Conservation (phyloP, 2,113 vertebrate species). For the Pycnonotus jocosus region DNA sequence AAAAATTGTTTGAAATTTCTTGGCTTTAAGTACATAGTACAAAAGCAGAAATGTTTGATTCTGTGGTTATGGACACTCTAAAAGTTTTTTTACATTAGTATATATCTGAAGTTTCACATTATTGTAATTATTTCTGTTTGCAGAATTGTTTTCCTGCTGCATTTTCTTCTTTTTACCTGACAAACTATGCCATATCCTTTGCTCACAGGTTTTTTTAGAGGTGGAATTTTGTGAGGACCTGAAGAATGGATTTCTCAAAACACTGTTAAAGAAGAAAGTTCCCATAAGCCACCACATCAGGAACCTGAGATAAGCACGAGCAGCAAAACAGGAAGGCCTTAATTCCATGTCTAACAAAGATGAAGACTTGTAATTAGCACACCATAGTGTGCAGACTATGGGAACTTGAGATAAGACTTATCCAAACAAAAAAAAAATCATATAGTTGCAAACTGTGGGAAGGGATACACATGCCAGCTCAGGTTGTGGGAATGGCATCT, state of each 20-base stretch:
- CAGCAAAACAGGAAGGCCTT: not conserved
- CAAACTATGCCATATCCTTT: not conserved
- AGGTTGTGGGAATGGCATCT: rapidly evolving
- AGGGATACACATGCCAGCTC: not conserved
- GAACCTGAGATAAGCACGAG: not conserved
- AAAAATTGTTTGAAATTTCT: not conserved
- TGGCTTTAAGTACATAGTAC: not conserved
- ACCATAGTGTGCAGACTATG: not conserved
- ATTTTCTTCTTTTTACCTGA: not conserved
- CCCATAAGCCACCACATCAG: not conserved
- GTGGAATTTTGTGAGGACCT: not conserved
- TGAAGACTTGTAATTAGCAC: not conserved
- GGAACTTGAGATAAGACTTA: not conserved
- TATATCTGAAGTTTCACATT: not conserved
- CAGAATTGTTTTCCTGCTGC: not conserved
- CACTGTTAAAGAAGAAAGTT: not conserved
- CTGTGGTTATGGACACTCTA: not conserved
- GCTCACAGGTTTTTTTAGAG: not conserved
- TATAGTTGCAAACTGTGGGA: rapidly evolving
- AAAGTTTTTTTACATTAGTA: not conserved
- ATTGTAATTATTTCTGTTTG: not conserved
- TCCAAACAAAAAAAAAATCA: not conserved
- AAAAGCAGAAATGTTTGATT: not conserved
- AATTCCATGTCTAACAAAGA: not conserved
- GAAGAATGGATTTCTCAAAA: not conserved